These are phyloP conservation scores for Hemicrepidius hirtus DNA, from an alignment of 2,888 invertebrate genomes.

Conservation along the genomic window DNA sequence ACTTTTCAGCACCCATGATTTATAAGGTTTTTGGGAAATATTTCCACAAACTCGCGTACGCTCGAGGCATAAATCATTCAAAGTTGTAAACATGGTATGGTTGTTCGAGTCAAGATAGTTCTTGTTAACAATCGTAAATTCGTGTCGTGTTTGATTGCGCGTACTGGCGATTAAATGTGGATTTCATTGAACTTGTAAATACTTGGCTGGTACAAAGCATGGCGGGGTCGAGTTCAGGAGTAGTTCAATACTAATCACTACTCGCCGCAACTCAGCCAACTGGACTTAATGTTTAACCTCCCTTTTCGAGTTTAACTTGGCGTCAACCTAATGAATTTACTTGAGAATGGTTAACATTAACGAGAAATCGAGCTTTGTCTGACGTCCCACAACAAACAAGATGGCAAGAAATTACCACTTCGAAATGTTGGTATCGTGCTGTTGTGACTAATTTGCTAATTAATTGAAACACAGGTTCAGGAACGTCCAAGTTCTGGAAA, in stretches of 20 bases:
- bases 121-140: constrained; percentile 43
- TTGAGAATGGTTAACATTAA: constrained; percentile 39
- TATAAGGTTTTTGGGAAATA: constrained; percentile 10
- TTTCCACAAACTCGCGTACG: constrained; percentile 7
- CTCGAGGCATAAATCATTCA: constrained; percentile 22
- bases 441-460: too few relatives aligned
- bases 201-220: constrained; percentile 41
- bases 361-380: constrained; percentile 6
- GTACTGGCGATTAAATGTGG: constrained; percentile 42
- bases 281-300: constrained; percentile 52
- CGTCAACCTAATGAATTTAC: constrained; percentile 54
- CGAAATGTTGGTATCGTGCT: too few relatives aligned
- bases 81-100: constrained; percentile 19
- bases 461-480: too few relatives aligned
- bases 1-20: constrained; percentile 13
- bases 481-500: too few relatives aligned
- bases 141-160: constrained; percentile 43
- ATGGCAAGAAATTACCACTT: not conserved
- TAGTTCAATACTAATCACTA: constrained; percentile 53
- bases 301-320: constrained; percentile 55
- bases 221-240: constrained; percentile 35
- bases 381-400: not conserved
- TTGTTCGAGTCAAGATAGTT: constrained; percentile 21
- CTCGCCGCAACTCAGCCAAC: constrained; percentile 49
- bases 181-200: constrained; percentile 51